phyloP scores from a whole-genome alignment of 2,888 invertebrate genomes.

The Conus canariensis region DNA sequence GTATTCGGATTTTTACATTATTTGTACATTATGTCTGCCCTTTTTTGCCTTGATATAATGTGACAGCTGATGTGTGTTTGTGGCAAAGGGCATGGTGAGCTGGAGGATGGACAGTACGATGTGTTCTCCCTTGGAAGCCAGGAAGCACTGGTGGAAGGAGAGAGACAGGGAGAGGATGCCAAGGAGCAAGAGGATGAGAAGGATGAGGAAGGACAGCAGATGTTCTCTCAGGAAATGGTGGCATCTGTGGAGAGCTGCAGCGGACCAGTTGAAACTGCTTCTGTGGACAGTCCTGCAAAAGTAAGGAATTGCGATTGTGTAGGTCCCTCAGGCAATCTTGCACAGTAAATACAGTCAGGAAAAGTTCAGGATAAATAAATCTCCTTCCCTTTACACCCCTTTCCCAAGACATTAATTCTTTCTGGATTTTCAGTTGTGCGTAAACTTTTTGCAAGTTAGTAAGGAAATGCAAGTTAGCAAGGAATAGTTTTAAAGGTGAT shows the following conservation, averaged over 20 bases:
- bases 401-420: no score
- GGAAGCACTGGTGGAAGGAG: constrained; percentile 38
- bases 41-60: no score
- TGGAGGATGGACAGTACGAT: neutral
- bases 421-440: no score
- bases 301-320: neutral
- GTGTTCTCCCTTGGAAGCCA: neutral
- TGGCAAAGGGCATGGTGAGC: neutral
- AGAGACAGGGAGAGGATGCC: constrained; percentile 36
- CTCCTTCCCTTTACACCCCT: no score
- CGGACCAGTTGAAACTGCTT: neutral
- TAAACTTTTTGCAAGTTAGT: no score
- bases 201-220: constrained; percentile 36
- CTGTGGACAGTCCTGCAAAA: neutral
- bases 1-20: no score
- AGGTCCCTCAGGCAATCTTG: no score
- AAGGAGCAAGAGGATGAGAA: constrained; percentile 44
- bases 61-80: neutral
- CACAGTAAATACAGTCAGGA: no score
- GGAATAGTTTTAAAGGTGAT: no score
- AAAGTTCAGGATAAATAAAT: no score
- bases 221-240: neutral
- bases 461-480: no score
- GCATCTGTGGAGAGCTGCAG: neutral
- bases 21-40: no score